Conservation (phyloP, 2,797 vertebrate species). For the Crypturellus tataupa region DNA sequence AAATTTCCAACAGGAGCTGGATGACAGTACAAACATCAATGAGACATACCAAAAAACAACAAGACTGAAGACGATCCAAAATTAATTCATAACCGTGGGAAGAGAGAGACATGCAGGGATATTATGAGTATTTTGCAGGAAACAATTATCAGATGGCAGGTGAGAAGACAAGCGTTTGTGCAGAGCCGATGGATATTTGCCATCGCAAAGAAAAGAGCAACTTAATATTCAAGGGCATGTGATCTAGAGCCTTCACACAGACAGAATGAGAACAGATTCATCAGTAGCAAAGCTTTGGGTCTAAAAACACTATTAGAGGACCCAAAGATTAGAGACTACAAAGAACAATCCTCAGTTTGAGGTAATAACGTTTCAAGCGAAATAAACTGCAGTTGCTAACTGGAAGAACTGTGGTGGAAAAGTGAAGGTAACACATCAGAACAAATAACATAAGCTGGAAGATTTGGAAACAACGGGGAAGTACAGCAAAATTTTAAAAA, state of each 20-base stretch:
- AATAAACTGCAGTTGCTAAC: not conserved
- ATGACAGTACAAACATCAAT: not conserved
- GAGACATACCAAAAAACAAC: not conserved
- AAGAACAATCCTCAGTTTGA: not conserved
- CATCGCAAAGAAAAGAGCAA: not conserved
- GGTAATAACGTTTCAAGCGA: not conserved
- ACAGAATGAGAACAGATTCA: accelerated
- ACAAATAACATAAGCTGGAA: not conserved
- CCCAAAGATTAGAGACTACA: not conserved
- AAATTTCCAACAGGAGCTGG: not conserved
- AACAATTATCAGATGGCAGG: not conserved
- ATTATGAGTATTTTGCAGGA: not conserved
- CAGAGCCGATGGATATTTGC: not conserved
- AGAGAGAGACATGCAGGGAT: not conserved
- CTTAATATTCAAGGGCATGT: not conserved
- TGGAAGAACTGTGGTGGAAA: not conserved
- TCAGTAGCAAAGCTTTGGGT: not conserved
- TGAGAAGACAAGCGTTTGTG: not conserved
- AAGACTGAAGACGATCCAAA: not conserved
- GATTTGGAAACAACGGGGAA: not conserved
- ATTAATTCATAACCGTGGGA: not conserved
- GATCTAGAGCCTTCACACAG: accelerated
- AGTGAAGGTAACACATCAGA: not conserved
- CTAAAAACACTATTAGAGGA: not conserved
- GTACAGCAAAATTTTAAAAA: not conserved